These are phyloP conservation scores for Mylabris phalerata DNA, from an alignment of 1,140 invertebrate genomes.

Conservation along the genomic window DNA sequence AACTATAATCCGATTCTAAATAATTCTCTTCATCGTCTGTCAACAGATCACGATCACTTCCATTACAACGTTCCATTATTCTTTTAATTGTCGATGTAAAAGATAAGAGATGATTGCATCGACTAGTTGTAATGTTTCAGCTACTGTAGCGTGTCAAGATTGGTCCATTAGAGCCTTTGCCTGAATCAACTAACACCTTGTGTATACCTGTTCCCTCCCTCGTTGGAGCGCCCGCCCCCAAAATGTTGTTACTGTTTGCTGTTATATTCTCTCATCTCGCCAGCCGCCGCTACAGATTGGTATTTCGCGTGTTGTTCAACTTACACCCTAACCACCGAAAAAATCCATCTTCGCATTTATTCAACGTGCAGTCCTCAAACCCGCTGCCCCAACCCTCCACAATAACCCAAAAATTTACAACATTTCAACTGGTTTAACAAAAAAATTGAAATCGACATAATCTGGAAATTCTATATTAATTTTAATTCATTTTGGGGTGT, in stretches of 20 bases:
- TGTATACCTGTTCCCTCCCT: constrained; percentile 20
- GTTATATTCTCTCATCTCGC: constrained; percentile 19
- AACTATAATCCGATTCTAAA: constrained; percentile 9
- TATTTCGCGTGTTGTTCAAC: constrained; percentile 37
- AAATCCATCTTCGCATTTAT: constrained; percentile 36
- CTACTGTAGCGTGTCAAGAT: constrained; percentile 21
- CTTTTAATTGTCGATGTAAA: constrained; percentile 10
- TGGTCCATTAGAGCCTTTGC: constrained; percentile 29
- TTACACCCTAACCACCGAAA: constrained; percentile 18
- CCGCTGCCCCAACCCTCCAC: neutral
- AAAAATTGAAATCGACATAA: no score
- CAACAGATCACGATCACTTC: constrained; percentile 8
- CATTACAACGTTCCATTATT: constrained; percentile 7
- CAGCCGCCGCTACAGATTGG: constrained; percentile 36
- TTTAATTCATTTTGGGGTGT: no score
- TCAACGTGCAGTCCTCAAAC: constrained; percentile 24
- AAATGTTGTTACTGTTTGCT: constrained; percentile 4
- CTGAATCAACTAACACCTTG: constrained; percentile 33
- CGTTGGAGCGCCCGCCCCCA: constrained; percentile 21
- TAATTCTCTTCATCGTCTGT: constrained; percentile 5
- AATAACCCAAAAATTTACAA: no score
- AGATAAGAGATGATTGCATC: constrained; percentile 8
- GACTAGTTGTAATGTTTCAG: constrained; percentile 17
- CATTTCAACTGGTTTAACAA: no score
- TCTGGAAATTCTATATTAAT: no score